Evolutionary conservation across 2,113 vertebrate genomes (phyloP).

Genomic region (Rostratula benghalensis): DNA sequence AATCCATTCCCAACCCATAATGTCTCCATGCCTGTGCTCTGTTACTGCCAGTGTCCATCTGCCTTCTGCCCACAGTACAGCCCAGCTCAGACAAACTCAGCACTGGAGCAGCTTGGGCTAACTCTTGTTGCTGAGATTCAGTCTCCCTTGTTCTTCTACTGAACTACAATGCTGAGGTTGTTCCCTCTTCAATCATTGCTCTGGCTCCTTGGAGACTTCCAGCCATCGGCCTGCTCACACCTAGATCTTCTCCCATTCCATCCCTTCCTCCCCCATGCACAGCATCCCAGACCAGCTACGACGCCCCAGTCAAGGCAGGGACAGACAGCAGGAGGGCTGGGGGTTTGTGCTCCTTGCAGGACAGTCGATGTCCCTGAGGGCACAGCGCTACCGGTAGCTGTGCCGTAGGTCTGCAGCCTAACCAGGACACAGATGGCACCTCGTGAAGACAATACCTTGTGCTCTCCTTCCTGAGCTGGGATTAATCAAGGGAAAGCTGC

Average conservation of each 20-base stretch:
- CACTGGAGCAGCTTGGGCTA: background rate
- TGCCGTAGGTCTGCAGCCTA: background rate
- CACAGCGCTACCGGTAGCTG: too few relatives aligned
- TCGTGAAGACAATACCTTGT: background rate
- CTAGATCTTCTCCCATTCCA: background rate
- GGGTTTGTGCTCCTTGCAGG: background rate
- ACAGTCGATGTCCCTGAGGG: background rate
- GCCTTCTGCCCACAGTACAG: background rate
- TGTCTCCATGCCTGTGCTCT: background rate
- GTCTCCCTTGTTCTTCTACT: background rate
- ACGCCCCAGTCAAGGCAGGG: background rate
- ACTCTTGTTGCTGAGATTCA: background rate
- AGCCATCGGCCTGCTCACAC: background rate
- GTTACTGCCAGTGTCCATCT: background rate
- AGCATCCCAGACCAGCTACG: background rate
- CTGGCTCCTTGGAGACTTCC: background rate
- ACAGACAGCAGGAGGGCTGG: background rate
- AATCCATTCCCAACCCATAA: background rate
- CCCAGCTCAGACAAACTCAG: background rate
- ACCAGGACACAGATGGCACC: background rate
- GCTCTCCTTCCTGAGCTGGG: background rate
- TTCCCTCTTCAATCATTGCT: background rate
- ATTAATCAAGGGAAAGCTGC: background rate
- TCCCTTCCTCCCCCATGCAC: background rate
- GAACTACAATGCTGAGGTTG: background rate